A percentile compares a stretch with the other conserved stretches of the same genome.
phyloP scores from a whole-genome alignment of 2,797 vertebrate genomes.

The Champsocephalus esox region DNA sequence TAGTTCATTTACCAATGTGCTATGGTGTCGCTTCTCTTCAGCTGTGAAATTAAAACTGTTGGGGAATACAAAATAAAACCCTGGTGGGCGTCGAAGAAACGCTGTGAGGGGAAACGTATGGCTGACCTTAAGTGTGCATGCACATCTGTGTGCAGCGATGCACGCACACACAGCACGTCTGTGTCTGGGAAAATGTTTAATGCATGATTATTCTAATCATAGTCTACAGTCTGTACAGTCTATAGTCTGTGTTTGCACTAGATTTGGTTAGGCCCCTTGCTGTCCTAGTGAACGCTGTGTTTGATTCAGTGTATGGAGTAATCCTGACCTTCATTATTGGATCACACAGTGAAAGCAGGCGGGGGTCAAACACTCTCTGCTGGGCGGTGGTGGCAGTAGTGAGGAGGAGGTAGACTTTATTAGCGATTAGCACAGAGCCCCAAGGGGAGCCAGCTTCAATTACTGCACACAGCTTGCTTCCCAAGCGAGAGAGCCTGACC shows the following conservation, averaged over 20 bases:
- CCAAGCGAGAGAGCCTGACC: conserved; percentile 20
- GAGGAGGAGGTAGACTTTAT: conserved; percentile 65
- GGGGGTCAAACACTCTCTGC: conserved; percentile 66
- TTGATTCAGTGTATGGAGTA: conserved; percentile 34
- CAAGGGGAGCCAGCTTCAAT: conserved; percentile 63
- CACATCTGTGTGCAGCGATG: conserved; percentile 35
- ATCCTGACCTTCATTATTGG: conserved; percentile 61
- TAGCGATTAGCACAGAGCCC: conserved; percentile 66
- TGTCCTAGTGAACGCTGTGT: conserved; percentile 2
- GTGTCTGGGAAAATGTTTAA: conserved; percentile 27
- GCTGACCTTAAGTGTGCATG: conserved; percentile 43
- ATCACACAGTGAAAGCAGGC: conserved; percentile 42
- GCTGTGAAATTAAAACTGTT: conserved; percentile 65
- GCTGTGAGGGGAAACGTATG: conserved; percentile 21
- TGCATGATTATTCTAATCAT: conserved; percentile 26
- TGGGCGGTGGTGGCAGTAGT: conserved; percentile 12
- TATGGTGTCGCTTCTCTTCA: conserved; percentile 62
- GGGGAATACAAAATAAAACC: background rate
- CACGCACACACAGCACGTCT: conserved; percentile 31
- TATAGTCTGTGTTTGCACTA: conserved; percentile 1
- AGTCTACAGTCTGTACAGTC: background rate
- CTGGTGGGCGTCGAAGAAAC: conserved; percentile 5
- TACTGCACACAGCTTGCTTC: conserved; percentile 68
- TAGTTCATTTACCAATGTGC: conserved; percentile 66
- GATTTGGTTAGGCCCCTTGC: conserved; percentile 11